Evolutionary conservation across 2,113 vertebrate genomes (phyloP).

Genomic region (Xiphophorus couchianus): DNA sequence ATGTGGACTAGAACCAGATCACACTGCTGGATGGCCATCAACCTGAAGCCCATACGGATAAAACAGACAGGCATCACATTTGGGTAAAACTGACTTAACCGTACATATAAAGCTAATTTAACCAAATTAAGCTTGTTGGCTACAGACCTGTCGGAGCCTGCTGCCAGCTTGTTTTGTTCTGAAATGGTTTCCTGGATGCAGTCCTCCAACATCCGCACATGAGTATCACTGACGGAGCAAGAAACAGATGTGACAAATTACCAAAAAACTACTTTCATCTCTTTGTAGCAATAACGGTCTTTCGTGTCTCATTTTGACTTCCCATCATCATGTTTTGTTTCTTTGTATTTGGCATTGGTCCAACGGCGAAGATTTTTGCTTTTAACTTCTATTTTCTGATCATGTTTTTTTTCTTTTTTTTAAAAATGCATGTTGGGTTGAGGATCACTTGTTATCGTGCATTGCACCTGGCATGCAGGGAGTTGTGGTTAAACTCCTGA

Average conservation of each 20-base stretch:
- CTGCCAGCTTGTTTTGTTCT: constrained; percentile 96
- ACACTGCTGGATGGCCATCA: constrained; percentile 98
- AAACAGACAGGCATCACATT: neutral
- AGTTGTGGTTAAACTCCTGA: too few species aligned
- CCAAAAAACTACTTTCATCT: neutral
- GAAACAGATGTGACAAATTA: neutral
- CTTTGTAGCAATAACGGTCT: neutral
- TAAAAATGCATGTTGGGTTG: neutral
- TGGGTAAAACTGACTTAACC: neutral
- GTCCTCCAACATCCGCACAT: constrained; percentile 97
- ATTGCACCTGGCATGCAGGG: too few species aligned
- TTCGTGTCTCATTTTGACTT: too few species aligned
- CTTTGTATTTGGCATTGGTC: neutral
- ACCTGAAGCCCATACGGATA: constrained; percentile 74
- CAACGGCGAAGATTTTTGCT: neutral
- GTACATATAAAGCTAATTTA: neutral
- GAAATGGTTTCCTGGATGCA: constrained; percentile 96
- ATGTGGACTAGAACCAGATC: constrained; percentile 97
- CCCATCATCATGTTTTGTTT: neutral
- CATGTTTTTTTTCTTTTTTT: neutral
- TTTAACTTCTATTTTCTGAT: neutral
- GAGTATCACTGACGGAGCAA: constrained; percentile 86
- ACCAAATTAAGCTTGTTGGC: neutral
- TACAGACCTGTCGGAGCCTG: constrained; percentile 95
- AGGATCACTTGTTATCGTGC: neutral